Conservation (phyloP, 2,113 vertebrate species). For the Lepidothrix coronata region DNA sequence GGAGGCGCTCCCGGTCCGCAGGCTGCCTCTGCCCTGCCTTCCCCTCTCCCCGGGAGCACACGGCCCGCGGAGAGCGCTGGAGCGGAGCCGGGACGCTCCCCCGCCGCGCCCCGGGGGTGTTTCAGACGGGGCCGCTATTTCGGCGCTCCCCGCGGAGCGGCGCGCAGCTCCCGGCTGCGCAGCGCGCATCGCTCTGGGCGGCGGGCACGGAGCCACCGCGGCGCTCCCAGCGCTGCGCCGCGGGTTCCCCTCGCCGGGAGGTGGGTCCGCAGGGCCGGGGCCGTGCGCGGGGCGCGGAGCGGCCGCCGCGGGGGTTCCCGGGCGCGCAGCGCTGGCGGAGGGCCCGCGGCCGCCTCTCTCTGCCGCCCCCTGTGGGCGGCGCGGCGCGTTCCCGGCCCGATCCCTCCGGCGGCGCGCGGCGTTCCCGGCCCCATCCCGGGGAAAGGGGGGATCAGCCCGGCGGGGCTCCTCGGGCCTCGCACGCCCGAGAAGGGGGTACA, state of each 20-base stretch:
- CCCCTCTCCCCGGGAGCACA: neutral
- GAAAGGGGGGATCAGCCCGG: neutral
- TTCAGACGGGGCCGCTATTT: neutral
- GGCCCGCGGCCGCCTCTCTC: conserved; percentile 4
- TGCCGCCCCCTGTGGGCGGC: conserved; percentile 65
- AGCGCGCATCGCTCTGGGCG: neutral
- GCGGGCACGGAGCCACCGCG: neutral
- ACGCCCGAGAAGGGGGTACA: neutral
- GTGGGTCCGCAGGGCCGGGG: neutral
- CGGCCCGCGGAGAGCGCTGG: neutral
- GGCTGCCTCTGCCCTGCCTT: neutral
- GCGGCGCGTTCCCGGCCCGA: neutral
- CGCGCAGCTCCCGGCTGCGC: neutral
- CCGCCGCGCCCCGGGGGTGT: neutral
- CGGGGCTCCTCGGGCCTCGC: neutral
- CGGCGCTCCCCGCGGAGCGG: neutral
- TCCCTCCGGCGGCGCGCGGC: neutral
- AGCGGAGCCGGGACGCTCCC: neutral
- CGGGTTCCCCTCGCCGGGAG: neutral
- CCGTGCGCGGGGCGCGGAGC: neutral
- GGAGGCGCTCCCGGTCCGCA: neutral
- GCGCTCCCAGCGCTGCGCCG: neutral
- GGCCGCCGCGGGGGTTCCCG: neutral
- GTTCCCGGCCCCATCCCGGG: neutral
- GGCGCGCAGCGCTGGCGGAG: neutral